A percentile compares a stretch with the other conserved stretches of the same genome.
phyloP scores from a whole-genome alignment of 1,140 invertebrate species.

The Caenorhabditis remanei region DNA sequence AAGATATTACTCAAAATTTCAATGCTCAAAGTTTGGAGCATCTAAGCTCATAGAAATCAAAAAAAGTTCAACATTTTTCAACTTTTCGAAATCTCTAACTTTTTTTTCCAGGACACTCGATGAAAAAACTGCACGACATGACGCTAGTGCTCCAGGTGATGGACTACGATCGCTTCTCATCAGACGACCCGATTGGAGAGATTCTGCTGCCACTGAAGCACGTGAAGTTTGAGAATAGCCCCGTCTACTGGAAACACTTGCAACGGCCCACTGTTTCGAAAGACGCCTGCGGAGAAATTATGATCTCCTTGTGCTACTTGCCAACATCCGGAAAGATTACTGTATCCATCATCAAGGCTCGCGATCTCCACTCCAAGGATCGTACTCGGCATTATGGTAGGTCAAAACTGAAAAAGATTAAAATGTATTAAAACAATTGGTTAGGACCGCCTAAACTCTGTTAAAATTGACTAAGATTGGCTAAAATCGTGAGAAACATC shows the following conservation, averaged over 20 bases:
- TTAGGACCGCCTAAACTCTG: not conserved
- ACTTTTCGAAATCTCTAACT: not conserved
- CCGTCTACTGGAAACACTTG: constrained; percentile 75
- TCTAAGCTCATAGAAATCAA: too few relatives aligned
- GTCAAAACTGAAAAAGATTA: not conserved
- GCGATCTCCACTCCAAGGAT: constrained; percentile 70
- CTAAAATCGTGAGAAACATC: too few relatives aligned
- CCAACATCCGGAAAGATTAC: constrained; percentile 86
- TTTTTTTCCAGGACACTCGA: constrained; percentile 87
- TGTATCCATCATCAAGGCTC: constrained; percentile 83
- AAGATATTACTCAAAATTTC: too few relatives aligned
- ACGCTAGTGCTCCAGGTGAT: constrained; percentile 93
- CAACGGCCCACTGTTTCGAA: constrained; percentile 72
- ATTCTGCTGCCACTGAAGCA: constrained; percentile 92
- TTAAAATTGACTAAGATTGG: too few relatives aligned
- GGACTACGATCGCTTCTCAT: constrained; percentile 93
- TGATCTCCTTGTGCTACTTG: constrained; percentile 86
- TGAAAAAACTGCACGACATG: constrained; percentile 90
- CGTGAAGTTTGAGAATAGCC: constrained; percentile 81
- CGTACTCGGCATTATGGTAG: constrained; percentile 79
- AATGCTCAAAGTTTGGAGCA: too few relatives aligned
- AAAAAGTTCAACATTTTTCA: too few relatives aligned
- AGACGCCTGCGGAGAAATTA: constrained; percentile 85
- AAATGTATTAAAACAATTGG: not conserved
- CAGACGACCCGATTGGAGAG: constrained; percentile 95